Conservation (phyloP, 2,888 invertebrate genomes). For the Lochmaea crataegi region DNA sequence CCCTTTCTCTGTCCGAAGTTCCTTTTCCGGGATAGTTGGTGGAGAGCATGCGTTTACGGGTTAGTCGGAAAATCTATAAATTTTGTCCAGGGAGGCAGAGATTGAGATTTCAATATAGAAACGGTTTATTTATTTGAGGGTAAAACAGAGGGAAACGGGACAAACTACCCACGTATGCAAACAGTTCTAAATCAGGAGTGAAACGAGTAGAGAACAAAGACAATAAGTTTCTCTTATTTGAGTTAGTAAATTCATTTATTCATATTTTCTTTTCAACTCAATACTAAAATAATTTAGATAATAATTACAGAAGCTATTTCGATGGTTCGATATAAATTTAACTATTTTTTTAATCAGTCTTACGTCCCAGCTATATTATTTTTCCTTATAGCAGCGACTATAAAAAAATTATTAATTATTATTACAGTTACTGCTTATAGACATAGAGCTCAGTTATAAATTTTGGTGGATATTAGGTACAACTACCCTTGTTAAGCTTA, state of each 20-base stretch:
- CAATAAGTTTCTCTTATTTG: not conserved
- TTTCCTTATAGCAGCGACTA: no score
- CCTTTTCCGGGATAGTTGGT: slow-evolving; percentile 47
- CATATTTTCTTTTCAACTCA: not conserved
- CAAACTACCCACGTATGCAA: not conserved
- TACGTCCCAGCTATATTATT: no score
- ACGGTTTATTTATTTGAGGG: not conserved
- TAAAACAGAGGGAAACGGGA: not conserved
- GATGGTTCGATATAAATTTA: no score
- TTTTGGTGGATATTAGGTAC: no score
- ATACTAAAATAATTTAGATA: not conserved
- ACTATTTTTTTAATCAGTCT: no score
- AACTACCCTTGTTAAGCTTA: no score
- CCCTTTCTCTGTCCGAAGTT: slow-evolving; percentile 56
- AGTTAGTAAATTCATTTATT: not conserved
- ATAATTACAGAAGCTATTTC: not conserved
- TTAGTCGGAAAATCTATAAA: slow-evolving; percentile 38
- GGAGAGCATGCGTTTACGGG: slow-evolving; percentile 46
- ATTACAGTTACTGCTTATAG: no score
- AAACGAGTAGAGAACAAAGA: not conserved
- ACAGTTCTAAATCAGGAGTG: not conserved
- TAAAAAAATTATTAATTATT: no score
- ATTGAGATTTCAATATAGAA: not conserved
- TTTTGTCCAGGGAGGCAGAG: slow-evolving; percentile 8
- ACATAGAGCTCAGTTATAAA: no score